These are phyloP conservation scores for Protaetia brevitarsis DNA, from an alignment of 1,140 invertebrate genomes.

Conservation along the genomic window DNA sequence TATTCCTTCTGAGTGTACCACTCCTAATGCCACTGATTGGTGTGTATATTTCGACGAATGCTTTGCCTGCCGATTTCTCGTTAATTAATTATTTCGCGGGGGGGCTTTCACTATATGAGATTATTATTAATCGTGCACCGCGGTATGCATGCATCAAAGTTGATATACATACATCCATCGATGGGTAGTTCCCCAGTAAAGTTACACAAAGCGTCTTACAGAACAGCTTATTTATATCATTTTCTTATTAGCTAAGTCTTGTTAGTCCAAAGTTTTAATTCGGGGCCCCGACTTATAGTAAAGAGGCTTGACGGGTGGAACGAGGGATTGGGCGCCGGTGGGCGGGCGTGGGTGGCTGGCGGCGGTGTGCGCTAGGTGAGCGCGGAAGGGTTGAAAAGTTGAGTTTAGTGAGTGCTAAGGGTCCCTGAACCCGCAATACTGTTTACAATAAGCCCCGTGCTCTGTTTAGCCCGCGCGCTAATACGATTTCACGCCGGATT, in stretches of 20 bases:
- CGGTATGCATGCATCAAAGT: background rate
- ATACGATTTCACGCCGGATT: constrained; percentile 56
- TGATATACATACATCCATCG: background rate
- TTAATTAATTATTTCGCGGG: too few relatives aligned
- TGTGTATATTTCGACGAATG: too few relatives aligned
- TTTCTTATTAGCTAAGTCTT: constrained; percentile 52
- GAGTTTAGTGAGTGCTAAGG: constrained; percentile 50
- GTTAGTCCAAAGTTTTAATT: constrained; percentile 59
- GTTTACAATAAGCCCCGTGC: constrained; percentile 47
- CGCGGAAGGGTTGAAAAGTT: constrained; percentile 48
- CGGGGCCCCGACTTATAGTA: constrained; percentile 50
- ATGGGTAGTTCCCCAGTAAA: background rate
- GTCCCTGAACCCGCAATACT: constrained; percentile 49
- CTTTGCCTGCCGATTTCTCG: too few relatives aligned
- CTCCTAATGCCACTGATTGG: too few relatives aligned
- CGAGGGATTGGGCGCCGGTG: constrained; percentile 39
- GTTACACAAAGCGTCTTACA: constrained; percentile 47
- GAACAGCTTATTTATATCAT: constrained; percentile 51
- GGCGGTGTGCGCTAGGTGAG: constrained; percentile 31
- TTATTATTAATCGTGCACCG: too few relatives aligned
- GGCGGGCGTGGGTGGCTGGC: constrained; percentile 43
- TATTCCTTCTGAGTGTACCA: too few relatives aligned
- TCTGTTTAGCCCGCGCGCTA: constrained; percentile 46
- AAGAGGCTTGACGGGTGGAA: constrained; percentile 42
- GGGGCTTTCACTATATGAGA: too few relatives aligned